phyloP scores from a whole-genome alignment of 1,140 invertebrate genomes.

The Brachionus angularis region DNA sequence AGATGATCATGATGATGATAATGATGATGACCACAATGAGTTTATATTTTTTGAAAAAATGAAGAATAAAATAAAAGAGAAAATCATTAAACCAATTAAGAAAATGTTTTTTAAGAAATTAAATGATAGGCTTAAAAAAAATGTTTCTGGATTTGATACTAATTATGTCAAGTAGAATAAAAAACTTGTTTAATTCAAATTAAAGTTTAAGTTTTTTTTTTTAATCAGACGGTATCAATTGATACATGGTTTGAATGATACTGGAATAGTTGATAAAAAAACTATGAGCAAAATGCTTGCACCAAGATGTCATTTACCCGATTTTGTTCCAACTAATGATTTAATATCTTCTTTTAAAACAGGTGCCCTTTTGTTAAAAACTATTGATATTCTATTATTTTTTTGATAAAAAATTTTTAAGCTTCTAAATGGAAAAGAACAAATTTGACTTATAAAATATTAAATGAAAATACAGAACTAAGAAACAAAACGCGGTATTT shows the following conservation, averaged over 20 bases:
- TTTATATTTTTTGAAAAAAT: too few relatives aligned
- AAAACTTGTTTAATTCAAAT: too few relatives aligned
- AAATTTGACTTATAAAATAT: slow-evolving; percentile 24
- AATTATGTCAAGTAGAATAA: too few relatives aligned
- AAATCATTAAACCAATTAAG: too few relatives aligned
- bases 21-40: too few relatives aligned
- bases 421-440: slow-evolving; percentile 29
- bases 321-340: background rate
- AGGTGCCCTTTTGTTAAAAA: background rate
- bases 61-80: too few relatives aligned
- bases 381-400: background rate
- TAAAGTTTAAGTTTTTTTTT: background rate
- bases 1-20: too few relatives aligned
- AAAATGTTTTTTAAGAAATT: too few relatives aligned
- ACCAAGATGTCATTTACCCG: slow-evolving; percentile 25
- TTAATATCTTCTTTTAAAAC: background rate
- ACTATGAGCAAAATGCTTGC: slow-evolving; percentile 5
- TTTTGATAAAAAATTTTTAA: background rate
- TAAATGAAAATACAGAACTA: slow-evolving; percentile 35
- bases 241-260: slow-evolving; percentile 2
- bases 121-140: too few relatives aligned
- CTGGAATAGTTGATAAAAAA: background rate
- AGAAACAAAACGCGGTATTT: background rate
- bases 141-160: too few relatives aligned
- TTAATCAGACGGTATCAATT: slow-evolving; percentile 11